Evolutionary conservation across 2,797 vertebrate genomes (phyloP), one percentile per base, ranked within the genome.

Genomic region (Dicrostonyx torquatus): DNA sequence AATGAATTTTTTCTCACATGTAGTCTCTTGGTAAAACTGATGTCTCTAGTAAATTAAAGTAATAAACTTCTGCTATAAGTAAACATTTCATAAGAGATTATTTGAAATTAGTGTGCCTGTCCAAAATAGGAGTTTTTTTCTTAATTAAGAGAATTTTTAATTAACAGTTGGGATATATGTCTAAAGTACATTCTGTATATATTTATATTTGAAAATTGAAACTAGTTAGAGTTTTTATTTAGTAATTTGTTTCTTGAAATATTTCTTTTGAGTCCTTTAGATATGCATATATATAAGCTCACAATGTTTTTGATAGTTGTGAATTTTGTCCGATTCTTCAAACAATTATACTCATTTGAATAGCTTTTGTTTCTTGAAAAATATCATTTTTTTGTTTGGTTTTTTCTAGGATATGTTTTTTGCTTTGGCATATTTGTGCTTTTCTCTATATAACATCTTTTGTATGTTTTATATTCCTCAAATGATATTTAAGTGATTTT

Each of bases 181-280:
- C 22, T 75, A 37, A 58, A 88, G 37, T 66, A 1, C 90, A 66
- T 85, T 48, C 18, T 73, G 3, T 92, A 17, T 76, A 31, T 93
- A 9, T 37, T 91, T 93, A 60, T 3, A 55, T 72, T 70, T 91
- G 34, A 40, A 37, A 90, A 90, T 22, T 92, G 34, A 94, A 96
- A 85, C 68, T 85, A 85, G 78, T 77, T 78, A 79, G 26, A 84
- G 89, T 90, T 90, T 94, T 89, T 55, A 96, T 72, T 94, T 91
- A 92, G 31, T 91, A 10, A 91, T 87, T 89, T 91, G 20, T 91
- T 91, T 95, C 55, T 55, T 31, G 82, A 78, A 50, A 9, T 96
- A 76, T 87, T 93, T 94, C 77, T 95, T 94, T 78, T 92, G 92
- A 92, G 17, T 22, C 12, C 17, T 90, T 86, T 82, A 48, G 24